phyloP scores from a whole-genome alignment of 2,888 invertebrate species.

The Ariolimax columbianus region DNA sequence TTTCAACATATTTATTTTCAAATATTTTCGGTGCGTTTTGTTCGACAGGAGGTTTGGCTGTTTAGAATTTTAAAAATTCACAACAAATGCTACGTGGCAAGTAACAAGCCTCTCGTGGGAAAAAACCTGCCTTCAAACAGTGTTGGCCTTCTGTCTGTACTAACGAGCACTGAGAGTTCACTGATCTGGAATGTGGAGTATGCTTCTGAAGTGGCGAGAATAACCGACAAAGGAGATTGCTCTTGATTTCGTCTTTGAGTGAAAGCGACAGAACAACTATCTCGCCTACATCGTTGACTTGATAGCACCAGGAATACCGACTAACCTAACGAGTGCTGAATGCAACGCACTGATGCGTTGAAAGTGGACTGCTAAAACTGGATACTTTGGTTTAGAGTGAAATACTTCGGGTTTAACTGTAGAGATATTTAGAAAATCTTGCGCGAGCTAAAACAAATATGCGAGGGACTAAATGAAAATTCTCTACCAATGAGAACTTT shows the following conservation, averaged over 20 bases:
- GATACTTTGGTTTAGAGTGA: too few relatives aligned
- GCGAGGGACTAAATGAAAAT: too few relatives aligned
- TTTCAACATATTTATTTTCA: not conserved
- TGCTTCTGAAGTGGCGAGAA: constrained; percentile 6
- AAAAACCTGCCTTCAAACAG: constrained; percentile 6
- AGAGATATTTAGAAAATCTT: too few relatives aligned
- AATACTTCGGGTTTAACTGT: too few relatives aligned
- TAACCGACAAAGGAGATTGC: not conserved
- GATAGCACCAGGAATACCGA: not conserved
- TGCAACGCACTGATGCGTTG: not conserved
- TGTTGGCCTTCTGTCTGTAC: not conserved
- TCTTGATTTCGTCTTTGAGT: not conserved
- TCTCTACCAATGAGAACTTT: too few relatives aligned
- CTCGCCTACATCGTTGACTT: not conserved
- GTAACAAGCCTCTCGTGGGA: not conserved
- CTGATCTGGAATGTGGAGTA: not conserved
- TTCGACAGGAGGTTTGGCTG: not conserved
- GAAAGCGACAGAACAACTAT: not conserved
- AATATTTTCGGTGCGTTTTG: not conserved
- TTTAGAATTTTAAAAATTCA: not conserved
- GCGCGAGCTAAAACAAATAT: too few relatives aligned
- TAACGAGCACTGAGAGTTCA: not conserved
- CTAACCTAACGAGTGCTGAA: not conserved
- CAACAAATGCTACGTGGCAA: not conserved
- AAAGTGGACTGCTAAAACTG: too few relatives aligned